phyloP scores from a whole-genome alignment of 1,140 invertebrate species.

The Pachypeltis micranthus region DNA sequence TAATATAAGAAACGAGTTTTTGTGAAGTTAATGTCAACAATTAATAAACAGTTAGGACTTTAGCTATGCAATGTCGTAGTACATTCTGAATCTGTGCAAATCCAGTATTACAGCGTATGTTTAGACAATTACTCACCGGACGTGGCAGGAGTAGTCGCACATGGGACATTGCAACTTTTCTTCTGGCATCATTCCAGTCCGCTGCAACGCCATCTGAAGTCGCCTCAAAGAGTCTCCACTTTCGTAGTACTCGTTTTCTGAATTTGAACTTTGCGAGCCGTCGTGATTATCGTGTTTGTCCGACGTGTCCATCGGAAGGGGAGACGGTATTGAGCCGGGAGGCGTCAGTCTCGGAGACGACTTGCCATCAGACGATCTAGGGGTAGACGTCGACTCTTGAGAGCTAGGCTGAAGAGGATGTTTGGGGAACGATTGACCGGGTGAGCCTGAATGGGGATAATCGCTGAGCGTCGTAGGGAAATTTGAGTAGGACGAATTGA shows the following conservation, averaged over 20 bases:
- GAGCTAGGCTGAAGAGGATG: background rate
- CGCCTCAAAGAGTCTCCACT: constrained; percentile 19
- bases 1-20: too few relatives aligned
- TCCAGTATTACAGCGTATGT: background rate
- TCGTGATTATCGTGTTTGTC: constrained; percentile 9
- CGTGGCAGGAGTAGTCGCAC: constrained; percentile 22
- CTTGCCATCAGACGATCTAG: background rate
- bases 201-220: constrained; percentile 25
- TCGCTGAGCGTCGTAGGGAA: background rate
- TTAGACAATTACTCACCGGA: constrained; percentile 17
- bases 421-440: background rate
- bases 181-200: constrained; percentile 22
- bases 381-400: background rate
- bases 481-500: background rate
- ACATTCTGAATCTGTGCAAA: too few relatives aligned
- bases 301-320: background rate
- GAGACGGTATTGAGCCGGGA: constrained; percentile 3
- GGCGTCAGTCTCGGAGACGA: background rate
- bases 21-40: too few relatives aligned
- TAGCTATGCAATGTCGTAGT: too few relatives aligned
- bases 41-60: too few relatives aligned
- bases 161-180: constrained; percentile 24
- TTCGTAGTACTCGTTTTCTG: constrained; percentile 15
- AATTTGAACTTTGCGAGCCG: constrained; percentile 6
- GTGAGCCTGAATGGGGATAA: background rate